These are phyloP conservation scores for Portunus trituberculatus DNA, from an alignment of 1,140 invertebrate species.

Conservation along the genomic window DNA sequence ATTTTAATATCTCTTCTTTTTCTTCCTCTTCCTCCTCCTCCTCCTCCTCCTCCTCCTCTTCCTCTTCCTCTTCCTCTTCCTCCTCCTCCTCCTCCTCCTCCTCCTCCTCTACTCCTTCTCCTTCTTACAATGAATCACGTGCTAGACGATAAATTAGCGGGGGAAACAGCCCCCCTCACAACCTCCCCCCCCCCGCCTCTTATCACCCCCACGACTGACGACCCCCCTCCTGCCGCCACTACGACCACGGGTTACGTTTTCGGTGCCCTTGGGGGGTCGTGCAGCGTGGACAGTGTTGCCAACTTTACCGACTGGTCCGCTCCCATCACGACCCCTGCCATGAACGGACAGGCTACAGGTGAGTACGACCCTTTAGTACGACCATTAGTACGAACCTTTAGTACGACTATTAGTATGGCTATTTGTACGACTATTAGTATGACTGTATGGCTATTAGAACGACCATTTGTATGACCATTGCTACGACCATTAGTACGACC, in stretches of 20 bases:
- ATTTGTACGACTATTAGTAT: too few species aligned
- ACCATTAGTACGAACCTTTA: too few species aligned
- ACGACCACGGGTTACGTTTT: conserved; percentile 31
- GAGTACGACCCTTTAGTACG: not conserved
- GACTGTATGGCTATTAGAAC: too few species aligned
- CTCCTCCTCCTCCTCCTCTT: too few species aligned
- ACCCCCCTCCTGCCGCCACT: not conserved
- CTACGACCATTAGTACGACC: too few species aligned
- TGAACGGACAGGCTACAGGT: conserved; percentile 58
- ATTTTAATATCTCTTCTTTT: too few species aligned
- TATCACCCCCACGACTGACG: conserved; percentile 1
- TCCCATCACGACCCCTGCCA: conserved; percentile 37
- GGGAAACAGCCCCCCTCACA: conserved; percentile 41
- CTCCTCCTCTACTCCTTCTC: not conserved
- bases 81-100: too few species aligned
- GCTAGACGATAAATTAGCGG: conserved; percentile 48
- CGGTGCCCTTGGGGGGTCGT: conserved; percentile 51
- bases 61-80: too few species aligned
- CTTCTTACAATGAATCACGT: conserved; percentile 37
- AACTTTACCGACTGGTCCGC: conserved; percentile 61
- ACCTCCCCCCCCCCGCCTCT: not conserved
- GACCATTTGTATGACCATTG: too few species aligned
- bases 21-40: too few species aligned
- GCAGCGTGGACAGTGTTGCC: conserved; percentile 45
- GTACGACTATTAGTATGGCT: too few species aligned